phyloP scores from a whole-genome alignment of 2,113 vertebrate genomes.

The Stercorarius parasiticus region DNA sequence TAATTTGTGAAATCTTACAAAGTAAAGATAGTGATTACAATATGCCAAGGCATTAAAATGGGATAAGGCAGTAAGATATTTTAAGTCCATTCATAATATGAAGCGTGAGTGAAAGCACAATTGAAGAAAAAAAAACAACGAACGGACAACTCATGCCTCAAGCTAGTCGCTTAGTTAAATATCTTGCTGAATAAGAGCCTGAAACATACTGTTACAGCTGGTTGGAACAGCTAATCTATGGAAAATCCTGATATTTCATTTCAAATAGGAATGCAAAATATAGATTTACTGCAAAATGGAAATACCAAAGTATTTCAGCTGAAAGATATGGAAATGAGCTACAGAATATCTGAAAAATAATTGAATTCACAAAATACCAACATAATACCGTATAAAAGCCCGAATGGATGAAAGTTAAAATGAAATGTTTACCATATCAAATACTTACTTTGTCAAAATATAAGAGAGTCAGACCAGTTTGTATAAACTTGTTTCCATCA shows the following conservation, averaged over 20 bases:
- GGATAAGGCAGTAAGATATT: neutral
- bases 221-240: neutral
- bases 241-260: slow-evolving; percentile 17
- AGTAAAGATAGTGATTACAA: neutral
- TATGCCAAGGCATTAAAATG: neutral
- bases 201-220: neutral
- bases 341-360: slow-evolving; percentile 21
- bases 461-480: neutral
- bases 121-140: neutral
- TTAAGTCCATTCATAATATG: neutral
- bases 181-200: slow-evolving; percentile 5
- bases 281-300: slow-evolving; percentile 3
- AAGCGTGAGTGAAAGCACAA: neutral
- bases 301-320: slow-evolving; percentile 22
- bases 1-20: neutral
- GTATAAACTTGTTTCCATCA: neutral
- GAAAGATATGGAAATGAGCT: slow-evolving; percentile 24
- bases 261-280: neutral
- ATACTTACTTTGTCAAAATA: slow-evolving; percentile 8
- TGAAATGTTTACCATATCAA: slow-evolving; percentile 30
- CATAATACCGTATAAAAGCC: neutral
- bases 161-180: slow-evolving; percentile 4
- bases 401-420: slow-evolving; percentile 22
- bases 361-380: neutral
- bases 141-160: neutral